Conservation (phyloP, 2,888 invertebrate species). For the Megalurothrips usitatus region DNA sequence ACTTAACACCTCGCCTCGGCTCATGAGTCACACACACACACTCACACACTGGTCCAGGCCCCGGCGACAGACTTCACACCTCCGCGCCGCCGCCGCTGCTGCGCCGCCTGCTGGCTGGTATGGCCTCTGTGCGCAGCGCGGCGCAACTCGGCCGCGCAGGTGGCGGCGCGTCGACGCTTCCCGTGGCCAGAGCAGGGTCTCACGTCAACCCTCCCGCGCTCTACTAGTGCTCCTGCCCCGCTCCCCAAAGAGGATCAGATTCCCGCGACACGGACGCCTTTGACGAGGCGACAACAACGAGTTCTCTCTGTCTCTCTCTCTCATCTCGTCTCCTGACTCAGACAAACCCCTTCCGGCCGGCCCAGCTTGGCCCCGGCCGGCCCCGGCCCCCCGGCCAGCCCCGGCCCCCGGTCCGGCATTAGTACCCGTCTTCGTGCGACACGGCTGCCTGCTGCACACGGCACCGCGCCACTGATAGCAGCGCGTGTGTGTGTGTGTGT, state of each 20-base stretch:
- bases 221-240: neutral
- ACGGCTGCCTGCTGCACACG: neutral
- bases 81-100: neutral
- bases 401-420: neutral
- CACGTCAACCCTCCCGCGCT: conserved; percentile 2
- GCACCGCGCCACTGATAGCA: too few relatives aligned
- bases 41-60: neutral
- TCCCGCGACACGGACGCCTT: neutral
- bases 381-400: too few relatives aligned
- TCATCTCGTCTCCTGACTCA: neutral
- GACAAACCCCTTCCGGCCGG: conserved; percentile 17
- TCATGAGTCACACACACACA: neutral
- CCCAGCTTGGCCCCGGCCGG: neutral
- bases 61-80: neutral
- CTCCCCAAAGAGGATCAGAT: conserved; percentile 1
- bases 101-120: too few relatives aligned
- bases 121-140: too few relatives aligned
- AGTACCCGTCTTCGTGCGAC: neutral
- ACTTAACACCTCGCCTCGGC: neutral
- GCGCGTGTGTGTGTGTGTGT: neutral
- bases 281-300: neutral
- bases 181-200: neutral
- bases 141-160: too few relatives aligned
- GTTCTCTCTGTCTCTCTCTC: neutral
- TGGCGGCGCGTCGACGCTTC: neutral